Evolutionary conservation across 53 echinoderm and acorn worm species (phyloP), one percentile per base, ranked within the genome.

Genomic region (Pentamera pediparva): DNA sequence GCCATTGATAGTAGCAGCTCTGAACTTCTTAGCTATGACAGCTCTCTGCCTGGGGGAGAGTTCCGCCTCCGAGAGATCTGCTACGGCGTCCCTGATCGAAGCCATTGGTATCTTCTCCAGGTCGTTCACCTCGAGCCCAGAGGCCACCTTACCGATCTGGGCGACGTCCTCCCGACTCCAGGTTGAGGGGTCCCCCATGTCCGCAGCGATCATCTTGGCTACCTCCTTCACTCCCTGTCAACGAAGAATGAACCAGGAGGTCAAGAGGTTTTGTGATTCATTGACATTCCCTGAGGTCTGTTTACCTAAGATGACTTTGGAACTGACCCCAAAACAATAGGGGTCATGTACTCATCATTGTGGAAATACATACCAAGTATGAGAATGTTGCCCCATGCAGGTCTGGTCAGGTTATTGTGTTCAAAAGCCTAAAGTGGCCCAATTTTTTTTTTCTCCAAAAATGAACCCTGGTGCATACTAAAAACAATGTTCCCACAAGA

Each of bases 211-310:
- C 35, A 62, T 56, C 40, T 61, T 59, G 13, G 88, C 83, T 39
- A 88, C 75, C 29, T 83, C 79, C 50, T 69, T 74, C 32, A 55
- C 73, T 75, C 83, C 79, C 88, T 88, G 79, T 56, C 5, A 62
- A 50, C 18, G 25, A 32, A 53, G 2, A 53, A 45, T 35, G 2
- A 28, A 0, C 12, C 12, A 45, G n/a, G 47, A 45, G 47, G n/a
- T n/a, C n/a, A n/a, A n/a, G n/a, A n/a, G n/a, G n/a, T n/a, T n/a
- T n/a, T n/a, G n/a, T n/a, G n/a, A n/a, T n/a, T n/a, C n/a, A n/a
- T n/a, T 18, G n/a, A 45, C 47, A 45, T 45, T 45, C 47, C 47
- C 47, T 45, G 0, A 45, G 1, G n/a, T 45, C 12, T 45, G 12
- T 45, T 45, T n/a, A n/a, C n/a, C n/a, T n/a, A n/a, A n/a, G n/a